Evolutionary conservation across 64 coral and sea anemone genomes (phyloP).

Genomic region (Actinia tenebrosa): DNA sequence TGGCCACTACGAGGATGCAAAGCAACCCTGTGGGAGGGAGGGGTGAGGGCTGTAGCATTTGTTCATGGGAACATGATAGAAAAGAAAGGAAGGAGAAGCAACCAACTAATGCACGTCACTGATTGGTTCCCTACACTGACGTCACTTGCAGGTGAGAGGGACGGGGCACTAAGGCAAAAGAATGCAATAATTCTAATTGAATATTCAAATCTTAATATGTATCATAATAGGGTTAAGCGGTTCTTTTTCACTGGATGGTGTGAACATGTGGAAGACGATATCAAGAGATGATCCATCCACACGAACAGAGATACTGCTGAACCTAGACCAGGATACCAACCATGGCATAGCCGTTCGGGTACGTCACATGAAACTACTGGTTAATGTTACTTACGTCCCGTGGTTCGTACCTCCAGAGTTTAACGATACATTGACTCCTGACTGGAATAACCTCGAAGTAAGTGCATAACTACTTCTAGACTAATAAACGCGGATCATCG

Average conservation of each 20-base stretch:
- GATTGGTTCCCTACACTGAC: constrained; percentile 53
- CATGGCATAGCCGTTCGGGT: constrained; percentile 52
- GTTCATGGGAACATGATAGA: constrained; percentile 51
- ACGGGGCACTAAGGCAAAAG: neutral
- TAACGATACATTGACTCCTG: neutral
- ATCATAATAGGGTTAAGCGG: neutral
- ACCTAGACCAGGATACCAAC: constrained; percentile 13
- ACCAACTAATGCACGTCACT: constrained; percentile 37
- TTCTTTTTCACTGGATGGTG: constrained; percentile 16
- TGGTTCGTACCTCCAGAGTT: constrained; percentile 49
- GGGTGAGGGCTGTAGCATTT: constrained; percentile 41
- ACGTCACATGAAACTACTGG: constrained; percentile 43
- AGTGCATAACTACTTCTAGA: too few relatives aligned
- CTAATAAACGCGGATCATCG: too few relatives aligned
- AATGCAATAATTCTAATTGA: too few relatives aligned
- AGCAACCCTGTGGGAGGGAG: constrained; percentile 50
- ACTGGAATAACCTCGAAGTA: neutral
- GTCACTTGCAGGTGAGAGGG: constrained; percentile 32
- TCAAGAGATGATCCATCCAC: constrained; percentile 30
- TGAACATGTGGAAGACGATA: constrained; percentile 51
- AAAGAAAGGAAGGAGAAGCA: constrained; percentile 16
- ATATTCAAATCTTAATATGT: too few relatives aligned
- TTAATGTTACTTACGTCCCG: constrained; percentile 18
- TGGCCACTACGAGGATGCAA: constrained; percentile 53
- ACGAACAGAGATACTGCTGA: constrained; percentile 53